Conservation (phyloP, 1,140 invertebrate species). For the Tribolium castaneum region DNA sequence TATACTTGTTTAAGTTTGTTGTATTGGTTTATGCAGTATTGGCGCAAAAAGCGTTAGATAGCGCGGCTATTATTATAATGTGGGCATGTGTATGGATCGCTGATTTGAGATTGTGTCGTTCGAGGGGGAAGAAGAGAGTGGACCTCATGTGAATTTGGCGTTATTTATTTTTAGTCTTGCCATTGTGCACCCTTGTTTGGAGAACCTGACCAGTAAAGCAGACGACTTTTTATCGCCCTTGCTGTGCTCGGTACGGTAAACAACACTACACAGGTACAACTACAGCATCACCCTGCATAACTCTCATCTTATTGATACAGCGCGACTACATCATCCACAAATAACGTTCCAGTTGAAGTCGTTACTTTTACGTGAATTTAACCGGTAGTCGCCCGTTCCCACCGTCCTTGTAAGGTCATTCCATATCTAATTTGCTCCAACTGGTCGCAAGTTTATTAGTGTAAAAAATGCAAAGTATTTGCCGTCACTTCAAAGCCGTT, state of each 20-base stretch:
- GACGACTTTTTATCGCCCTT: slow-evolving; percentile 58
- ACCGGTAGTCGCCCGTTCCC: neutral
- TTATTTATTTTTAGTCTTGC: slow-evolving; percentile 48
- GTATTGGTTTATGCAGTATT: neutral
- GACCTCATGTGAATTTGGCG: slow-evolving; percentile 45
- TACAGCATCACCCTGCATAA: slow-evolving; percentile 46
- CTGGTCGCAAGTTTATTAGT: slow-evolving; percentile 14
- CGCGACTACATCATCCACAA: slow-evolving; percentile 31
- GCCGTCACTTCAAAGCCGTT: neutral
- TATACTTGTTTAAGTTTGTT: slow-evolving; percentile 14
- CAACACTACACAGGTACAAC: slow-evolving; percentile 52
- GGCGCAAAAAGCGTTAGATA: slow-evolving; percentile 20
- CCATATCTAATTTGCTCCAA: slow-evolving; percentile 20
- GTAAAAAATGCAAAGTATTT: slow-evolving; percentile 14
- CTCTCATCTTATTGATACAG: slow-evolving; percentile 46
- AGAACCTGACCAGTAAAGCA: slow-evolving; percentile 55
- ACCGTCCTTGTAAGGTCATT: slow-evolving; percentile 30
- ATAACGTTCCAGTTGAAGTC: neutral
- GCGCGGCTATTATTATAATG: slow-evolving; percentile 3
- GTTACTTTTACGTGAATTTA: neutral
- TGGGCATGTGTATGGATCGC: slow-evolving; percentile 6
- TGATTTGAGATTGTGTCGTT: slow-evolving; percentile 7
- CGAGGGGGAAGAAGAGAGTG: neutral
- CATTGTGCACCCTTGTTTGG: slow-evolving; percentile 52
- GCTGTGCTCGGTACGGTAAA: slow-evolving; percentile 53